phyloP scores from a whole-genome alignment of 2,888 invertebrate species.

The Trichogramma dendrolimi region DNA sequence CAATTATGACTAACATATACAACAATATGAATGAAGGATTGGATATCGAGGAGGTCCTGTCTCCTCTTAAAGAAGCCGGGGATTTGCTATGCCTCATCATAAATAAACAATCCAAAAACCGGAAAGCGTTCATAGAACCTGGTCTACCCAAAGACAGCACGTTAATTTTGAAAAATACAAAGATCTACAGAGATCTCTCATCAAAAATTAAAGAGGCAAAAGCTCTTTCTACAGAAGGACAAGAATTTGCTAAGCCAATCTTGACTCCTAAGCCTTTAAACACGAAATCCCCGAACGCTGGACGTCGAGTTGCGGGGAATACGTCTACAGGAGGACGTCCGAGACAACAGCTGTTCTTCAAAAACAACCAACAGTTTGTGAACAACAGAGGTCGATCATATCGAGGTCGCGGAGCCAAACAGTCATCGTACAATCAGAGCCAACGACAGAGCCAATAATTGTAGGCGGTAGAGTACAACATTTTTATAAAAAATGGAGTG shows the following conservation, averaged over 20 bases:
- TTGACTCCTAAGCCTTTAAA: no score
- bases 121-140: constrained; percentile 17
- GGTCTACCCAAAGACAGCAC: constrained; percentile 15
- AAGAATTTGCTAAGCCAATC: no score
- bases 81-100: constrained; percentile 5
- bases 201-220: constrained; percentile 20
- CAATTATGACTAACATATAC: no score
- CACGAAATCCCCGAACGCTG: no score
- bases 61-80: constrained; percentile 6
- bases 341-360: constrained; percentile 5
- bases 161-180: constrained; percentile 7
- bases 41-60: no score
- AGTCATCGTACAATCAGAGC: no score
- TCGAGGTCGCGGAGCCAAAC: no score
- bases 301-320: no score
- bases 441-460: constrained; percentile 4
- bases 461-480: constrained; percentile 17
- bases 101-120: constrained; percentile 6
- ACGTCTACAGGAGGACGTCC: no score
- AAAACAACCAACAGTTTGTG: no score
- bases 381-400: no score
- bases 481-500: constrained; percentile 10
- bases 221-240: constrained; percentile 15
- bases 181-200: constrained; percentile 8
- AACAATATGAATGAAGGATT: constrained; percentile 1